A percentile compares a stretch with the other conserved stretches of the same genome.
Evolutionary conservation across 2,113 vertebrate species (phyloP).

Genomic region (Tursiops truncatus): DNA sequence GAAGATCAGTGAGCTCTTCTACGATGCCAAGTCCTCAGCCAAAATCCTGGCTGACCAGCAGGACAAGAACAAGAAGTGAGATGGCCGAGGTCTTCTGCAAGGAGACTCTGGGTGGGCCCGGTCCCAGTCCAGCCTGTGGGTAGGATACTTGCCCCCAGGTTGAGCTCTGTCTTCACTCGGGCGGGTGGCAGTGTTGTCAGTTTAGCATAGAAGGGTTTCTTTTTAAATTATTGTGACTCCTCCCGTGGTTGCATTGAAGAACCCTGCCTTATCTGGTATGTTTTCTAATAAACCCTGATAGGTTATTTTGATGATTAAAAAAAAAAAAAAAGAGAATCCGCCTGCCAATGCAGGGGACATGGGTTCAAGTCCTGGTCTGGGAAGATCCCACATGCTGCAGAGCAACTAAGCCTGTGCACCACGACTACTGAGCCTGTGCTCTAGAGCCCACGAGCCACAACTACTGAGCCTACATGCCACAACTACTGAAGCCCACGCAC

Average conservation of each 20-base stretch:
- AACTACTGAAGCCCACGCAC: too few species aligned
- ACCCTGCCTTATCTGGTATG: constrained; percentile 57
- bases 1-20: constrained; percentile 98
- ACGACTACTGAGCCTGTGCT: too few species aligned
- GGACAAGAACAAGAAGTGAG: constrained; percentile 98
- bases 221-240: neutral
- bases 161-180: accelerated
- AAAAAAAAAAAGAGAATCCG: too few species aligned
- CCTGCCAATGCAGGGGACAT: too few species aligned
- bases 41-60: constrained; percentile 98
- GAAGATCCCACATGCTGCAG: too few species aligned
- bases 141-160: neutral
- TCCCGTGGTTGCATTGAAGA: neutral
- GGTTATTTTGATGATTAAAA: constrained; percentile 27
- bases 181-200: neutral
- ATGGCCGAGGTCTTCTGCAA: neutral
- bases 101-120: neutral
- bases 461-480: too few species aligned
- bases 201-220: neutral
- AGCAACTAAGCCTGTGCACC: too few species aligned
- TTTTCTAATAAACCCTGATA: constrained; percentile 81
- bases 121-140: accelerated
- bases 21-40: constrained; percentile 98
- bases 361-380: too few species aligned
- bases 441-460: too few species aligned